These are phyloP conservation scores for Apteryx owenii DNA, from an alignment of 2,113 vertebrate genomes.

Conservation along the genomic window DNA sequence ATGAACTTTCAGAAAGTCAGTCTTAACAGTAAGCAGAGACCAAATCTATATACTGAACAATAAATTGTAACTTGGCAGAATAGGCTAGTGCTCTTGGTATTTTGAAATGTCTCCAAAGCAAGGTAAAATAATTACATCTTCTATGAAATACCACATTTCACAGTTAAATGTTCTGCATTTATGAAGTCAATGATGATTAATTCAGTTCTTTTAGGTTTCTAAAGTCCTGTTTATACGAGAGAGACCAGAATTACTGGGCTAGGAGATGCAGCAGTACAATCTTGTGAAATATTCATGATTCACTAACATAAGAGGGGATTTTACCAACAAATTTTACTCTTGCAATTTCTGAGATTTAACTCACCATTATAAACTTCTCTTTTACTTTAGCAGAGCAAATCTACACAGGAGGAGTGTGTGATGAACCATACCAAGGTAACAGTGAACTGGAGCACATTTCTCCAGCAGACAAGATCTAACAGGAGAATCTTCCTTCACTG, in stretches of 20 bases:
- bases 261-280: neutral
- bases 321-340: neutral
- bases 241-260: neutral
- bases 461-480: neutral
- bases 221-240: neutral
- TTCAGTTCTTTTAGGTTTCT: conserved; percentile 12
- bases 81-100: neutral
- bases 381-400: neutral
- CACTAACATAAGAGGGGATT: neutral
- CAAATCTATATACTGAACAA: neutral
- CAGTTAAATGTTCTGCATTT: conserved; percentile 8
- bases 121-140: conserved; percentile 27
- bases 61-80: neutral
- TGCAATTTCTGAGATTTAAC: neutral
- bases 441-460: neutral
- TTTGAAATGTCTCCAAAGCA: conserved; percentile 31
- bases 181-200: conserved; percentile 5
- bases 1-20: neutral
- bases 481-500: neutral
- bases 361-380: neutral
- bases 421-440: neutral
- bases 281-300: neutral
- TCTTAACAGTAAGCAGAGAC: neutral
- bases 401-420: neutral
- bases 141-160: conserved; percentile 25